These are phyloP conservation scores for Opisthograptis luteolata DNA, from an alignment of 2,888 invertebrate species.

Conservation along the genomic window DNA sequence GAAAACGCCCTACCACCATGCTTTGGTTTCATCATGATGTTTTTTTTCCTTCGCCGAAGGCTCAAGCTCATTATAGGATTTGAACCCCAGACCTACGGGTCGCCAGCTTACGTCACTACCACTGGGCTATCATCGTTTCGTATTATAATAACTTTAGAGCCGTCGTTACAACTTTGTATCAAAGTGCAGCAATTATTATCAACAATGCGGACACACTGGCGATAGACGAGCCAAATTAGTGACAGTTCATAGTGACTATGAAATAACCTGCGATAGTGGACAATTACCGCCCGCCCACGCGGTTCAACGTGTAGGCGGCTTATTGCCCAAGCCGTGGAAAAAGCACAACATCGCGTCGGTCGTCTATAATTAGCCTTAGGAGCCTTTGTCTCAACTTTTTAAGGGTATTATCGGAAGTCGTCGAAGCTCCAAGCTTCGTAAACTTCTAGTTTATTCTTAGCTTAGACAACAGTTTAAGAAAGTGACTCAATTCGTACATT, in stretches of 20 bases:
- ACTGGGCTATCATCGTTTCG: no score
- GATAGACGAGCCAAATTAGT: conserved; percentile 1
- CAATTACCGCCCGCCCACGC: conserved; percentile 29
- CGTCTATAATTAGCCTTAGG: conserved; percentile 28
- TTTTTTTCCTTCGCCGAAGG: no score
- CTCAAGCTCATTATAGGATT: no score
- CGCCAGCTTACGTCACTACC: no score
- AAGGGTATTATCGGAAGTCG: conserved; percentile 25
- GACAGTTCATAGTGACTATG: background rate
- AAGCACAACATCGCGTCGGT: conserved; percentile 13
- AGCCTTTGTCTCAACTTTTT: conserved; percentile 29
- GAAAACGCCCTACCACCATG: no score
- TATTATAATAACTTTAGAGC: no score
- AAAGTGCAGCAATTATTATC: background rate
- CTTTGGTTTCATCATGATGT: no score
- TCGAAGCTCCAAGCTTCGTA: conserved; percentile 2
- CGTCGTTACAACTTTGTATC: background rate
- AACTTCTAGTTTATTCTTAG: conserved; percentile 15
- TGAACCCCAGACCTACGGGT: no score
- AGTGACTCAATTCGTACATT: no score
- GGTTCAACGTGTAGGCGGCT: conserved; percentile 19
- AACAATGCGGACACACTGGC: background rate
- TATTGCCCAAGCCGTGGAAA: conserved; percentile 15
- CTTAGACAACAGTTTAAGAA: conserved; percentile 4
- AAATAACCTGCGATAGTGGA: conserved; percentile 18